phyloP scores from a whole-genome alignment of 2,888 invertebrate species.

The Ochropleura plecta region DNA sequence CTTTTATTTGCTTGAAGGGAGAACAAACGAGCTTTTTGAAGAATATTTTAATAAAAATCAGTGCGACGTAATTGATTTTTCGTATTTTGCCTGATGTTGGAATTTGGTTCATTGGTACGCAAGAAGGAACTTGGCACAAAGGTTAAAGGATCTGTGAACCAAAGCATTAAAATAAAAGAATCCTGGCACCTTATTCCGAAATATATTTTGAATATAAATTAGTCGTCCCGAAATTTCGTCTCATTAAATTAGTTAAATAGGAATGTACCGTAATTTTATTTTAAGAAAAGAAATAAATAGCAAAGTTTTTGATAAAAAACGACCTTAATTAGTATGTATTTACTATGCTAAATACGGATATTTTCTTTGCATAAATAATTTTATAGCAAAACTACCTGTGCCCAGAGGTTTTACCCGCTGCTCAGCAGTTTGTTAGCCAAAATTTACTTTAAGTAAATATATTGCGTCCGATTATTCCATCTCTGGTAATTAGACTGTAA shows the following conservation, averaged over 20 bases:
- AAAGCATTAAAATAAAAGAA: constrained; percentile 12
- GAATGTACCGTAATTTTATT: not conserved
- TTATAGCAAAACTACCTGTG: too few relatives aligned
- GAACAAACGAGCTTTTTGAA: constrained; percentile 36
- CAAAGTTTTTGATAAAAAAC: not conserved
- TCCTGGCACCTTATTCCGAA: constrained; percentile 1
- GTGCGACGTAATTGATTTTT: constrained; percentile 29
- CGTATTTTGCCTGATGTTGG: constrained; percentile 18
- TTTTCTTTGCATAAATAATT: too few relatives aligned
- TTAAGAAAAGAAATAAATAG: not conserved
- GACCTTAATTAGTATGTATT: not conserved
- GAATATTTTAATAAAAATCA: constrained; percentile 35
- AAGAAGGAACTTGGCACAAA: constrained; percentile 10
- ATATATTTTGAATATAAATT: constrained; percentile 2
- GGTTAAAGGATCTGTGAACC: not conserved
- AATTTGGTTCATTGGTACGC: constrained; percentile 11
- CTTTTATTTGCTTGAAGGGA: constrained; percentile 39
- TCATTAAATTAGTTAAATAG: not conserved
- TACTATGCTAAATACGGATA: too few relatives aligned
- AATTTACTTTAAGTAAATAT: too few relatives aligned
- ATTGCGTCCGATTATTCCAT: too few relatives aligned
- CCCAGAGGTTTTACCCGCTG: too few relatives aligned
- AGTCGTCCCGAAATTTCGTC: not conserved
- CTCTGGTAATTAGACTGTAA: too few relatives aligned
- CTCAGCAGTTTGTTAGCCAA: too few relatives aligned